A percentile compares a stretch with the other conserved stretches of the same genome.
Conservation (phyloP, 2,113 vertebrate genomes). For the Spilogale gracilis region DNA sequence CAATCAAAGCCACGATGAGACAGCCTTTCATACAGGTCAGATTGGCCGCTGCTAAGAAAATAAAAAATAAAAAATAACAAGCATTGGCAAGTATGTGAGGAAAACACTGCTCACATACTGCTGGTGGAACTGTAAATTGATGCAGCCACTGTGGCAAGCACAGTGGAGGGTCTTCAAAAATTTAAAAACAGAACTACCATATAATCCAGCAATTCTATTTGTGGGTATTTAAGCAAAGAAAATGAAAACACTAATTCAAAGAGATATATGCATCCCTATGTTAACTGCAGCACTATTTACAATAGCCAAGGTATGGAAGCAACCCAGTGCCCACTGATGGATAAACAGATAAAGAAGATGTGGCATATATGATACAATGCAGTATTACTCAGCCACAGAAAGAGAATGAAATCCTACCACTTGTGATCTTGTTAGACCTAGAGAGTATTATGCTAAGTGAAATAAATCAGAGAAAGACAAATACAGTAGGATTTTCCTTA, state of each 20-base stretch:
- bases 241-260: background rate
- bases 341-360: background rate
- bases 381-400: background rate
- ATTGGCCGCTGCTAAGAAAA: background rate
- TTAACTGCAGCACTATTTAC: background rate
- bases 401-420: background rate
- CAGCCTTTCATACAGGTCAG: background rate
- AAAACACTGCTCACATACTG: background rate
- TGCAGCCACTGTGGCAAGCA: background rate
- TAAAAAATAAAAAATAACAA: background rate
- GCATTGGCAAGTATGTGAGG: background rate
- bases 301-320: background rate
- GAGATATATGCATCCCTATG: background rate
- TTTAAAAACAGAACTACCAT: background rate
- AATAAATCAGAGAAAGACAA: background rate
- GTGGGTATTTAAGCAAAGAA: background rate
- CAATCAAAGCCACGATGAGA: background rate
- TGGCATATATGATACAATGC: background rate
- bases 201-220: background rate
- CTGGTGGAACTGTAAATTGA: background rate
- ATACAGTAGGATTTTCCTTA: background rate
- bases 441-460: background rate
- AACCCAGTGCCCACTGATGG: background rate
- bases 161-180: background rate
- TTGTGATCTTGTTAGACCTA: background rate